Evolutionary conservation across 2,113 vertebrate genomes (phyloP), one percentile per base, ranked within the genome.

Genomic region (Mormyrus iriodes): DNA sequence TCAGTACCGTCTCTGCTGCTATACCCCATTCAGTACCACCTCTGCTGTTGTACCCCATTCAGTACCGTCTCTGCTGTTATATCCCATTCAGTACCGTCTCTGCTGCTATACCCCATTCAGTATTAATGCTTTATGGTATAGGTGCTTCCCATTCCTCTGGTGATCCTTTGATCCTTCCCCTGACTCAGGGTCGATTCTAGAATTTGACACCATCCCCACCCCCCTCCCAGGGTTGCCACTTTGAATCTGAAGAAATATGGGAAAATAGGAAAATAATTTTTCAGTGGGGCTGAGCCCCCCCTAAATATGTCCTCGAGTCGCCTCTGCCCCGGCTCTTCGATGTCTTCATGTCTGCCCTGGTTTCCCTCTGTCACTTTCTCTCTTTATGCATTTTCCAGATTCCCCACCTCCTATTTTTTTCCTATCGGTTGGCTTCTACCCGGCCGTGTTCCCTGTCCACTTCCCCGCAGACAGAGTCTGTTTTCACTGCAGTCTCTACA

Each of bases 331-430:
- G 24, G 86, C 24, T 52, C 7, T 73, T 84, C 82, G 7, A 9
- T 24, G 21, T 46, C 19, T n/a, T 82, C 27, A 4, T 83, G 10
- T 90, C 17, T 88, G n/a, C 31, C 9, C 24, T 51, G 61, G 21
- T 27, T 88, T 39, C 53, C 73, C 21, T 73, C 7, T 44, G 21
- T 87, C 17, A 58, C 39, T 87, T 61, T 55, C 27, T 87, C n/a
- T 65, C 79, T 24, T 12, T 91, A 88, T 49, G 89, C 89, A 90
- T 93, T 86, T 55, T 86, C 83, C 44, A 86, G 87, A 92, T 91
- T 89, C 88, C 88, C 88, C 24, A 27, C 52, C 42, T 85, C 42
- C 9, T 52, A 84, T 53, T 83, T 61, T 48, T 61, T 51, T 90
- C 90, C 88, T 42, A 91, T 90, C 51, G 84, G 61, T 83, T 73